Conservation (phyloP, 2,797 vertebrate genomes). For the Sciurus carolinensis region DNA sequence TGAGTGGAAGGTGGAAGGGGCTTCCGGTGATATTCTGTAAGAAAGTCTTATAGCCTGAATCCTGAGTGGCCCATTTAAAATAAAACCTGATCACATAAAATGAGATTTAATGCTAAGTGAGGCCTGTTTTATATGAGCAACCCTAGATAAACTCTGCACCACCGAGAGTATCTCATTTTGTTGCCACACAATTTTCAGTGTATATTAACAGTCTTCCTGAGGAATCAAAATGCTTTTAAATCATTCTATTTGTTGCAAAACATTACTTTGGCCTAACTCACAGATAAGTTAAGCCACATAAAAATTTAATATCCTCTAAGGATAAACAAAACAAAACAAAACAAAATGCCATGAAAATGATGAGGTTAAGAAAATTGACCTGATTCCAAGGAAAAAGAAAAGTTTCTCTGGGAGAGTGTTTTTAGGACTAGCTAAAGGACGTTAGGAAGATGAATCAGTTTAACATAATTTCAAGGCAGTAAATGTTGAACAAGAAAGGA, state of each 20-base stretch:
- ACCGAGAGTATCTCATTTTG: conserved; percentile 65
- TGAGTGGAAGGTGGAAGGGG: not conserved
- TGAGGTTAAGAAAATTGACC: conserved; percentile 9
- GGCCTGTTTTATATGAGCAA: conserved; percentile 67
- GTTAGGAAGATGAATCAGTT: not conserved
- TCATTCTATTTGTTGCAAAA: conserved; percentile 75
- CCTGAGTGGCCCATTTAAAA: conserved; percentile 74
- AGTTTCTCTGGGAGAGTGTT: not conserved
- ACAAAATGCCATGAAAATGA: conserved; percentile 39
- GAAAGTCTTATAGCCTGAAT: conserved; percentile 37
- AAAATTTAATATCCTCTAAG: conserved; percentile 56
- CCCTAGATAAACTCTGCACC: conserved; percentile 65
- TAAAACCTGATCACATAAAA: conserved; percentile 69
- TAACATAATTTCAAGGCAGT: conserved; percentile 6
- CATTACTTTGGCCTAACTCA: conserved; percentile 68
- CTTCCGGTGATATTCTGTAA: conserved; percentile 53
- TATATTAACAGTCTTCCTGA: conserved; percentile 67
- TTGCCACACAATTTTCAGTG: conserved; percentile 58
- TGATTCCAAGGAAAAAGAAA: not conserved
- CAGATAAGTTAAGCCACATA: conserved; percentile 64
- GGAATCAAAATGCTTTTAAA: conserved; percentile 76
- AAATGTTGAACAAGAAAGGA: not conserved
- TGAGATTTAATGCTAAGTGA: conserved; percentile 79
- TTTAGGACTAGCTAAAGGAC: conserved; percentile 35
- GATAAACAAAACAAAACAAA: conserved; percentile 60